Base-by-base conservation (phyloP, 1,140 invertebrate species). In the Druon quercuslanigerum region DNA sequence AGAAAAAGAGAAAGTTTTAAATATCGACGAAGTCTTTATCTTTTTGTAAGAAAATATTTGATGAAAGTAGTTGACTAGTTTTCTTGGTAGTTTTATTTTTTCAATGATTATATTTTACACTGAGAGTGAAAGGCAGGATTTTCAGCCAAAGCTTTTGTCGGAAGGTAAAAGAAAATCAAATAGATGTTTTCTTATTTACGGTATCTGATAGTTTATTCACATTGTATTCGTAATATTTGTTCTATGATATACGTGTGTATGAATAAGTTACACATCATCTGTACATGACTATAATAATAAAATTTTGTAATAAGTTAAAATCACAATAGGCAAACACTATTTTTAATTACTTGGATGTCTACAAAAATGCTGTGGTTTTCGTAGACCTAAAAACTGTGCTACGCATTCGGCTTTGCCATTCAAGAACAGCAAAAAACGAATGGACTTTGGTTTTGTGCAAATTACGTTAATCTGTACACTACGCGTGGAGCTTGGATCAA, bases 151-250 rank as follows among this genome's bases (percentile, higher is more conserved):
- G 74, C 25, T 72, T 82, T 80, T 71, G 33, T 50, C 72, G 33
- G 40, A 56, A 57, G 25, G 75, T 77, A 79, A 70, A 76, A 73
- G 40, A 75, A 60, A 76, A 75, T 72, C 66, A 75, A 71, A 60
- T 25, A 12, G 50, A 54, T 80, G 75, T 73, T 74, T 70, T 75
- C 75, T 51, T 73, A 77, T 81, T 79, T 77, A 79, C 79, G 80
- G 85, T 85, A 84, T 86, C 86, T 83, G 75, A 78, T 85, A 86
- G 84, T 87, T 85, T 87, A 87, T 87, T 87, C 85, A 86, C 84
- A 87, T 83, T 83, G 82, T 85, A 86, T 83, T 81, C 76, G 83
- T 85, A 87, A 84, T 87, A 81, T 85, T 84, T 87, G 83, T 86
- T 86, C 80, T 85, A 84, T 83, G 81, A 75, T 75, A 83, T 85